A percentile compares a stretch with the other conserved stretches of the same genome.
Conservation (phyloP, 2,888 invertebrate species). For the Drosophila recens region DNA sequence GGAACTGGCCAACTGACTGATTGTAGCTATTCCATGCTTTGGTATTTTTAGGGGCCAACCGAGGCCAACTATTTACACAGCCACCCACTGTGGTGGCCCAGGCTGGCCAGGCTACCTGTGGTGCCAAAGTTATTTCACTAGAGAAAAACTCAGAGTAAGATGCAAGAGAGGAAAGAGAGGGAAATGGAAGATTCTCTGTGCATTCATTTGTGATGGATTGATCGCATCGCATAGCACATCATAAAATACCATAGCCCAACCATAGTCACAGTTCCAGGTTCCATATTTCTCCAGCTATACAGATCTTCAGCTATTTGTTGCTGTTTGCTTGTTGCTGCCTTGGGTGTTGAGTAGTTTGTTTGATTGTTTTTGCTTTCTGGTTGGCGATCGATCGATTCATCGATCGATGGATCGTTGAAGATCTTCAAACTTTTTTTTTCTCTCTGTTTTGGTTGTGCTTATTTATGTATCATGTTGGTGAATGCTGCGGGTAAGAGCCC, state of each 20-base stretch:
- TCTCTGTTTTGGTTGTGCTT: slow-evolving; percentile 34
- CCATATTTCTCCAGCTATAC: slow-evolving; percentile 9
- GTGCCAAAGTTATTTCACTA: slow-evolving; percentile 64
- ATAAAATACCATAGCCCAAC: slow-evolving; percentile 73
- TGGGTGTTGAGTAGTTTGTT: slow-evolving; percentile 77
- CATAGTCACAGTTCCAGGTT: slow-evolving; percentile 32
- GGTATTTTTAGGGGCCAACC: slow-evolving; percentile 78
- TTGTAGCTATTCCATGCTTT: slow-evolving; percentile 41
- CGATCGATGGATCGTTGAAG: slow-evolving; percentile 52
- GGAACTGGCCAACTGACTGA: slow-evolving; percentile 52
- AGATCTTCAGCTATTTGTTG: slow-evolving; percentile 28
- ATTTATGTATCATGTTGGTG: slow-evolving; percentile 53
- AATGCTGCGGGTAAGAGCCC: slow-evolving; percentile 59
- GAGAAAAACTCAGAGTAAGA: slow-evolving; percentile 1
- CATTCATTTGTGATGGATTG: slow-evolving; percentile 78
- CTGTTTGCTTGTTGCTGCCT: slow-evolving; percentile 38
- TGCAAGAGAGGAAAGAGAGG: neutral
- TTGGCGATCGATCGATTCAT: slow-evolving; percentile 57
- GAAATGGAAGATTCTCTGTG: slow-evolving; percentile 21
- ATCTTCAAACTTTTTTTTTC: slow-evolving; percentile 28
- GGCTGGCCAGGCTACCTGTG: slow-evolving; percentile 70
- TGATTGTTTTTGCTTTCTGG: slow-evolving; percentile 67
- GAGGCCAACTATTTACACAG: slow-evolving; percentile 79
- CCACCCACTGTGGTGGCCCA: slow-evolving; percentile 80
- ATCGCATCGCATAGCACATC: slow-evolving; percentile 82